Conservation (phyloP, 2,113 vertebrate genomes). For the Redunca redunca region DNA sequence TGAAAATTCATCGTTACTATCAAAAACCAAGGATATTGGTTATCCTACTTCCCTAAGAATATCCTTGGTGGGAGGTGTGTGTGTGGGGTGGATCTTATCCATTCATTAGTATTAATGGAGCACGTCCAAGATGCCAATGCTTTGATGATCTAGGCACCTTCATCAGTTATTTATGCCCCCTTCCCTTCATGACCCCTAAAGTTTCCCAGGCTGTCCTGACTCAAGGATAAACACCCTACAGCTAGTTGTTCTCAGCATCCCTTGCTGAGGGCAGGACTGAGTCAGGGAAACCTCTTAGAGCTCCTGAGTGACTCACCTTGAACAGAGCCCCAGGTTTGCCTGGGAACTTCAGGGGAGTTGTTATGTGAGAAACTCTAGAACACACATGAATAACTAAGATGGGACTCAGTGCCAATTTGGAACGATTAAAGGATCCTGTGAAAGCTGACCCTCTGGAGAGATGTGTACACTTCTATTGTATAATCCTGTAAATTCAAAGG, state of each 20-base stretch:
- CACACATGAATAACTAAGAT: conserved; percentile 61
- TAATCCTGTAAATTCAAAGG: conserved; percentile 70
- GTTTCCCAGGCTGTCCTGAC: neutral
- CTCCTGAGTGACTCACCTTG: conserved; percentile 44
- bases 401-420: conserved; percentile 65
- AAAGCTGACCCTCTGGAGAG: conserved; percentile 73
- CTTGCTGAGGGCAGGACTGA: neutral
- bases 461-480: conserved; percentile 52
- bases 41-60: neutral
- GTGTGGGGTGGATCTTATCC: neutral
- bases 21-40: neutral
- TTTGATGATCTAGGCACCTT: neutral
- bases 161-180: neutral
- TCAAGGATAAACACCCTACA: neutral
- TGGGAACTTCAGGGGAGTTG: conserved; percentile 52
- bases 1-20: neutral
- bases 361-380: conserved; percentile 69
- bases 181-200: neutral
- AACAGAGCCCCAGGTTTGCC: conserved; percentile 59
- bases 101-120: conserved; percentile 1
- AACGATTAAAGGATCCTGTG: conserved; percentile 73
- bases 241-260: neutral
- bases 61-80: neutral
- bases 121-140: neutral
- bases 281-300: neutral